phyloP scores from a whole-genome alignment of 2,113 vertebrate species.

The Salvelinus alpinus region DNA sequence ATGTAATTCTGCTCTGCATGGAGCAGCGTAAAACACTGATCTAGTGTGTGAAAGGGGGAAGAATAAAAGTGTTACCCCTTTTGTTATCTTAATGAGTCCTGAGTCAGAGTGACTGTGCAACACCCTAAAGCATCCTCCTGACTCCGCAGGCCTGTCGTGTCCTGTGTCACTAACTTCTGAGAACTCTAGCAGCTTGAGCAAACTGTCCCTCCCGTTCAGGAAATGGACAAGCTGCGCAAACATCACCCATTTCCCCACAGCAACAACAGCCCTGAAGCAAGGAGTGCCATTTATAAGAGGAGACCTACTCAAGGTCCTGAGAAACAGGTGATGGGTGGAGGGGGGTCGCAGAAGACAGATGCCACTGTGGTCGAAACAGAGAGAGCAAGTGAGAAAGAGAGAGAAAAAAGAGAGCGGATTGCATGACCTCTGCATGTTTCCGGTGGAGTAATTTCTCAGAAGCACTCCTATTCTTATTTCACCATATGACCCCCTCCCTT shows the following conservation, averaged over 20 bases:
- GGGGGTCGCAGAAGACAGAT: constrained; percentile 29
- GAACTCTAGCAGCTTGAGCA: constrained; percentile 69
- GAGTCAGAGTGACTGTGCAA: no score
- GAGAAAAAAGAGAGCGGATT: no score
- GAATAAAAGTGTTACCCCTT: no score
- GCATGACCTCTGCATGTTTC: no score
- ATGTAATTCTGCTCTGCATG: no score
- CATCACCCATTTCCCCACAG: constrained; percentile 32
- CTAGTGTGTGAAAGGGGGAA: no score
- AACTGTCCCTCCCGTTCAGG: constrained; percentile 55
- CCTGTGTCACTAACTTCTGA: constrained; percentile 39
- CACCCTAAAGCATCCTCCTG: background rate
- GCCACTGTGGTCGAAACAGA: constrained; percentile 76
- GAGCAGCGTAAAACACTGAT: no score
- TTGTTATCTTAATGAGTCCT: no score
- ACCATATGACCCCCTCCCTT: no score
- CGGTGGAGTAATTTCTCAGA: no score
- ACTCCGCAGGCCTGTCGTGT: background rate
- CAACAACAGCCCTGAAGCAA: constrained; percentile 32
- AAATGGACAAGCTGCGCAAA: constrained; percentile 69
- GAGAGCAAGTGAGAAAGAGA: constrained; percentile 34
- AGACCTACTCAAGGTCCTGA: constrained; percentile 44
- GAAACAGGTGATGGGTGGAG: constrained; percentile 55
- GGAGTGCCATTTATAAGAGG: constrained; percentile 43
- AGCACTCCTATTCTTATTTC: no score